Conservation (phyloP, 2,797 vertebrate species). For the Sebastiscus albofasciatus region DNA sequence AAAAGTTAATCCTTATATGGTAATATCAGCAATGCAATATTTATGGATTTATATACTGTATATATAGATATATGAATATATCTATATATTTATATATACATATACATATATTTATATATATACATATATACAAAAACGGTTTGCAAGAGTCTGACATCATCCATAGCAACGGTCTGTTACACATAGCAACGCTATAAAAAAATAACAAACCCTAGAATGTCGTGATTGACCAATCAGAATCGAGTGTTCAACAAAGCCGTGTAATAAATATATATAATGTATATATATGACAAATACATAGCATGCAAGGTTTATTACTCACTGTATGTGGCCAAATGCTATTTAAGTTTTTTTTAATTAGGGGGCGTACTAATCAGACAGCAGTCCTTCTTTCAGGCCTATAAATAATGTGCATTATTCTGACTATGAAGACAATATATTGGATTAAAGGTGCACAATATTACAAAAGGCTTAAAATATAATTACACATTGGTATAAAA, state of each 20-base stretch:
- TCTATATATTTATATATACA: too few relatives aligned
- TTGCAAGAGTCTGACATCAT: too few relatives aligned
- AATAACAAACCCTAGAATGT: too few relatives aligned
- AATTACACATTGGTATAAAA: constrained; percentile 8
- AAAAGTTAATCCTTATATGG: background rate
- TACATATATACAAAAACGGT: too few relatives aligned
- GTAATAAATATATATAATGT: background rate
- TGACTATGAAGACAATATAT: background rate
- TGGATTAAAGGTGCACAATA: background rate
- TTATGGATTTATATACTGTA: too few relatives aligned
- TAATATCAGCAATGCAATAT: background rate
- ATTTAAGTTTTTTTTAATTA: background rate
- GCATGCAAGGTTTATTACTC: background rate
- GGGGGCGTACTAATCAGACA: background rate
- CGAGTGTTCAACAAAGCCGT: too few relatives aligned
- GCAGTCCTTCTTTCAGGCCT: background rate
- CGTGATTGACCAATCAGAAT: too few relatives aligned
- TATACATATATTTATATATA: too few relatives aligned
- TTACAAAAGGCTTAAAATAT: background rate
- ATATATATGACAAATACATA: background rate
- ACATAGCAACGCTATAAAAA: too few relatives aligned
- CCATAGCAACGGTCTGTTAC: too few relatives aligned
- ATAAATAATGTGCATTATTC: background rate
- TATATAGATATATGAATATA: too few relatives aligned
- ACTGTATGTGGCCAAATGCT: background rate